Evolutionary conservation across 1,140 invertebrate species (phyloP).

Genomic region (Planococcus citri): DNA sequence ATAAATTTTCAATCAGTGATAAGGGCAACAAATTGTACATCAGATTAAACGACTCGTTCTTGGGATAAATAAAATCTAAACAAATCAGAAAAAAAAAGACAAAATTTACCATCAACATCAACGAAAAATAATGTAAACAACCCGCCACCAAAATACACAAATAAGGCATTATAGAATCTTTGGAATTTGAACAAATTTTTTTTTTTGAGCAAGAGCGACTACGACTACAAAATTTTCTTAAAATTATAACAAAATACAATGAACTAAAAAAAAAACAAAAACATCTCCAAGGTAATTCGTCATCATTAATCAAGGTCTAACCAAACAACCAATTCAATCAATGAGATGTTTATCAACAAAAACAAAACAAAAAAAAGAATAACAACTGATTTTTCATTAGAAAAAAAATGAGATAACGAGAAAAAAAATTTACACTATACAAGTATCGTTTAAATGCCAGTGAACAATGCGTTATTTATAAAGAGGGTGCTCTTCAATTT

Average conservation of each 20-base stretch:
- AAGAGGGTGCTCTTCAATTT: no score
- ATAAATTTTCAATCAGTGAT: no score
- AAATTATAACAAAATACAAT: background rate
- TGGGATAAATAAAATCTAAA: no score
- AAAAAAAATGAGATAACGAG: background rate
- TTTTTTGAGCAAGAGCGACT: background rate
- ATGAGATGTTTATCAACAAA: background rate
- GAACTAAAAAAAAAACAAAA: background rate
- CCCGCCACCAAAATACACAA: no score
- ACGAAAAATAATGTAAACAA: no score
- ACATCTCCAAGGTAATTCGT: no score
- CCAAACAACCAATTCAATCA: background rate
- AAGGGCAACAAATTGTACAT: no score
- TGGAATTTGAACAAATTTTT: no score
- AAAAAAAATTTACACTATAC: background rate
- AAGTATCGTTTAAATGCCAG: background rate
- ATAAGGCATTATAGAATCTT: no score
- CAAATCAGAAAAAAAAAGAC: no score
- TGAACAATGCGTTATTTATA: background rate
- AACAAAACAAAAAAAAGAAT: background rate
- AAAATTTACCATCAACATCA: no score
- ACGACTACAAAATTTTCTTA: background rate
- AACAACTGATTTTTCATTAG: background rate
- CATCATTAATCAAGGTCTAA: background rate
- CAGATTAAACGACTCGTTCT: no score